Conservation (phyloP, 2,113 vertebrate species). For the Catharus fuscescens region DNA sequence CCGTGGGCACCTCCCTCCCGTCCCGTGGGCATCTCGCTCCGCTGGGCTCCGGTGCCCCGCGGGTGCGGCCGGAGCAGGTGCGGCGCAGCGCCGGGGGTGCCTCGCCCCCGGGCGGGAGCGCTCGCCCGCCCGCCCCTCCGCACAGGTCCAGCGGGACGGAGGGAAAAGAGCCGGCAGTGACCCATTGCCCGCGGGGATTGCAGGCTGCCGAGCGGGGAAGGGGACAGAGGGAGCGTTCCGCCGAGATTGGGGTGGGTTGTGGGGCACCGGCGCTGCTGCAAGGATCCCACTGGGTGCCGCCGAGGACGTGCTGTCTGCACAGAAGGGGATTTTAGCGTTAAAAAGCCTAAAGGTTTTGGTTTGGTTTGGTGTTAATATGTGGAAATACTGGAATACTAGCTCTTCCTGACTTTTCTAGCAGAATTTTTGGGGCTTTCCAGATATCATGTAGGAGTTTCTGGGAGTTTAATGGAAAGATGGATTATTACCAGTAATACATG, state of each 20-base stretch:
- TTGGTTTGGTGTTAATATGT: background rate
- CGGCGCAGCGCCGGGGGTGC: background rate
- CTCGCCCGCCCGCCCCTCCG: background rate
- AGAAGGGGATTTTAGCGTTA: background rate
- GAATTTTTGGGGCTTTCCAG: conserved; percentile 34
- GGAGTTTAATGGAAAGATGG: background rate
- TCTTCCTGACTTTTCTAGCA: background rate
- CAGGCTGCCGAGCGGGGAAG: background rate
- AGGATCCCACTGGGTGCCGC: background rate
- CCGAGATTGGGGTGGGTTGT: background rate
- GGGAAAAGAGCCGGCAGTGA: background rate
- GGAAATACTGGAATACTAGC: conserved; percentile 20
- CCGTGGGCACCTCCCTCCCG: background rate
- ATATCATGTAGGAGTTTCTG: background rate
- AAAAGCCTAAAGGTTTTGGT: background rate
- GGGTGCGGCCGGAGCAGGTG: background rate
- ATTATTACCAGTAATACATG: background rate
- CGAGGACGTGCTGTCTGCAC: background rate
- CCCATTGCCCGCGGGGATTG: background rate
- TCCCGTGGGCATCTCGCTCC: no score
- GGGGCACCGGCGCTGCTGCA: background rate
- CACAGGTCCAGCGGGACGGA: background rate
- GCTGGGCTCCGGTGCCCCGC: background rate
- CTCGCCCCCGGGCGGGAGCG: background rate
- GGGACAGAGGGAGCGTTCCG: background rate